A percentile compares a stretch with the other conserved stretches of the same genome.
Evolutionary conservation across 2,113 vertebrate species (phyloP).

Genomic region (Channa maculata): DNA sequence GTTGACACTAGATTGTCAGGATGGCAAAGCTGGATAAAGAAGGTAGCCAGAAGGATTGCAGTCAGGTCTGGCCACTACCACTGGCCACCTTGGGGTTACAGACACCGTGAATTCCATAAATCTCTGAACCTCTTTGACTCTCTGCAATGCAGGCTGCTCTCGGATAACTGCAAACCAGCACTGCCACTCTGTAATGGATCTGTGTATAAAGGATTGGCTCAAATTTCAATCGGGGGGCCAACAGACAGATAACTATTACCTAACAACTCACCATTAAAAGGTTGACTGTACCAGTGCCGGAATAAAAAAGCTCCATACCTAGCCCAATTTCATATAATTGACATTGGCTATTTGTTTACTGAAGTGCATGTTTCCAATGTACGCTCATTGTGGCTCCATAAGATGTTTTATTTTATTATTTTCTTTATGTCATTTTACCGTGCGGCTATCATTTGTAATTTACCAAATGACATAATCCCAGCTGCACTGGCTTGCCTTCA

Average conservation of each 20-base stretch:
- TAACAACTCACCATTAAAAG: conserved; percentile 79
- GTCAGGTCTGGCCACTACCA: conserved; percentile 35
- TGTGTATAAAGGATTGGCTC: conserved; percentile 68
- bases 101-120: conserved; percentile 6
- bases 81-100: neutral
- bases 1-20: neutral
- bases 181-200: conserved; percentile 54
- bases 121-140: conserved; percentile 22
- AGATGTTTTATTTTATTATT: conserved; percentile 82
- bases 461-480: conserved; percentile 68
- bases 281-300: conserved; percentile 71
- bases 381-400: conserved; percentile 76
- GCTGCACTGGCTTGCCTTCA: conserved; percentile 71
- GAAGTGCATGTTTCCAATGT: conserved; percentile 80
- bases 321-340: conserved; percentile 82
- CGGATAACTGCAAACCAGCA: conserved; percentile 42
- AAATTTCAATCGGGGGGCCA: conserved; percentile 72
- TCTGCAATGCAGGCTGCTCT: conserved; percentile 12
- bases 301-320: conserved; percentile 67
- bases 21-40: conserved; percentile 11
- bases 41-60: neutral
- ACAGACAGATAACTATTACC: conserved; percentile 66
- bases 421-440: conserved; percentile 78
- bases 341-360: conserved; percentile 79
- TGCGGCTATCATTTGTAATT: conserved; percentile 82